phyloP scores from a whole-genome alignment of 1,140 invertebrate genomes.

The Paralvinella palmiformis region DNA sequence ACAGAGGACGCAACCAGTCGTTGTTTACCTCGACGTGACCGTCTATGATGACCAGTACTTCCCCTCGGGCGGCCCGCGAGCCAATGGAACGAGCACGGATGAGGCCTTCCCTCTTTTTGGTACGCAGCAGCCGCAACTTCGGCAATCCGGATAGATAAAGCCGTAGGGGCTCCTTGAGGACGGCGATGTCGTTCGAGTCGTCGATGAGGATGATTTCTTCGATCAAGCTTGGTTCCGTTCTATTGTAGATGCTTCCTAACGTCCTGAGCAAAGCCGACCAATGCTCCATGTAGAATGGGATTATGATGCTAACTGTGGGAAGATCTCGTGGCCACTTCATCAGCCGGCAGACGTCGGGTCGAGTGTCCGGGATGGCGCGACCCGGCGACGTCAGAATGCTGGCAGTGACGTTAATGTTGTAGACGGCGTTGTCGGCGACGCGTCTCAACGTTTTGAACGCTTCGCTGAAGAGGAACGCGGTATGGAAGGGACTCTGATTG shows the following conservation, averaged over 20 bases:
- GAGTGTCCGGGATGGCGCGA: conserved; percentile 5
- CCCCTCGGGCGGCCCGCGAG: conserved; percentile 71
- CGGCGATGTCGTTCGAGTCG: conserved; percentile 54
- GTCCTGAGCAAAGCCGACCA: conserved; percentile 79
- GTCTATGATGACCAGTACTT: conserved; percentile 88
- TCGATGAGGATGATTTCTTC: conserved; percentile 91
- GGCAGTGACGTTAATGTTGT: neutral
- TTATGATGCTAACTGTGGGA: conserved; percentile 74
- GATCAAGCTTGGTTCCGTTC: conserved; percentile 69
- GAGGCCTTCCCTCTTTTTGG: conserved; percentile 70
- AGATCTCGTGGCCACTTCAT: conserved; percentile 41
- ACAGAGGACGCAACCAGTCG: conserved; percentile 92
- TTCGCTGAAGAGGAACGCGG: too few species aligned
- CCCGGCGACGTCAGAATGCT: neutral
- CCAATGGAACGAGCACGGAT: conserved; percentile 81
- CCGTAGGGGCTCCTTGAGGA: neutral
- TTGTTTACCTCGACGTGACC: conserved; percentile 91
- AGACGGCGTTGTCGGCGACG: too few species aligned
- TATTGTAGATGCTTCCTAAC: conserved; percentile 76
- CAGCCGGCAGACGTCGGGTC: neutral
- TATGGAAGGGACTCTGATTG: too few species aligned
- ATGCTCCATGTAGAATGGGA: conserved; percentile 97
- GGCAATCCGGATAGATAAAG: conserved; percentile 68
- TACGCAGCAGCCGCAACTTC: conserved; percentile 68
- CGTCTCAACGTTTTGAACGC: too few species aligned